Evolutionary conservation across 2,888 invertebrate genomes (phyloP), one percentile per base, ranked within the genome.

Genomic region (Alloplasta piceator): DNA sequence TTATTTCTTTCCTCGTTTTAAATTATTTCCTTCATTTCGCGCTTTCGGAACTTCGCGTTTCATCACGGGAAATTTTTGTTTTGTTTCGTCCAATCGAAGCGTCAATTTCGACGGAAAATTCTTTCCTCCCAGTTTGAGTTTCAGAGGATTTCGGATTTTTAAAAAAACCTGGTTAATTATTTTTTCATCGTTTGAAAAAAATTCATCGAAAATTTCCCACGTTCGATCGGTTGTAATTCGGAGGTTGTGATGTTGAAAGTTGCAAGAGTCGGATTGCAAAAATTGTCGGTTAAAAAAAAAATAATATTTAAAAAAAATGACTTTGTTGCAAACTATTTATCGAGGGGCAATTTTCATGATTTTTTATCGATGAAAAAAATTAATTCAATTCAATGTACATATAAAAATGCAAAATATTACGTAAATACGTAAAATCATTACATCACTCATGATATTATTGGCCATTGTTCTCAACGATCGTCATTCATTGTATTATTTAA

Each of bases 361-460:
- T 26, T 26, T 26, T 26, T 26, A 26, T 26, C 26, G 26, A 26
- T 26, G 26, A 26, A 26, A 26, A 26, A 26, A 26, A 26, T 26
- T 26, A 26, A 26, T 26, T 26, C 26, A 26, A 26, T 26, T 26
- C 26, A 26, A 26, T 26, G 26, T 26, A 26, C 26, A 26, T 26
- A 26, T 26, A 26, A 26, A 26, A 26, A 26, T 26, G 26, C 1
- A 26, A 26, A 26, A 26, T 26, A 26, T 26, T 26, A 26, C 26
- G 26, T 26, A 26, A 52, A 14, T 52, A 16, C 12, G 52, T 52
- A 52, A 52, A 67, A 75, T 67, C 50, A 41, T 16, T 38, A 56
- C 41, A 61, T 75, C 52, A 67, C 61, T 38, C 43, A 70, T 58
- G 43, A 60, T 75, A 66, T 60, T 75, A 66, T 60, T 70, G 58